These are phyloP conservation scores for Malurus leucopterus DNA, from an alignment of 2,797 vertebrate genomes.

Conservation along the genomic window DNA sequence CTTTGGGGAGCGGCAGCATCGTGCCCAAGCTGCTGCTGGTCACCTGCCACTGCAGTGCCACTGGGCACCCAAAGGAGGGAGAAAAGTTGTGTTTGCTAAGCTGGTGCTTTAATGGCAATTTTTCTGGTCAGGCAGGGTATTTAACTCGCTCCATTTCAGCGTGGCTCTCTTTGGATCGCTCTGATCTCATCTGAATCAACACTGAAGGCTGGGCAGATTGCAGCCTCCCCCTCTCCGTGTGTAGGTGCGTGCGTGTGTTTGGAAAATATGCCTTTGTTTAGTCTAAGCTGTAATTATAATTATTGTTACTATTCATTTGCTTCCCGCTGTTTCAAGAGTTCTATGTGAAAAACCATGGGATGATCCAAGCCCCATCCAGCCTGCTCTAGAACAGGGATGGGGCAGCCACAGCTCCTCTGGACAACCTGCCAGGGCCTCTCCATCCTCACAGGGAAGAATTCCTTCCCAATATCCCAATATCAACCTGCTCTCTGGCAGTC, in stretches of 20 bases:
- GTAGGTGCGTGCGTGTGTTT: neutral
- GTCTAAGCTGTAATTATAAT: neutral
- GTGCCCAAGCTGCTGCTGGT: neutral
- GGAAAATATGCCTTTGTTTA: neutral
- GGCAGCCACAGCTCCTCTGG: neutral
- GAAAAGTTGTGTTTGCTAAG: neutral
- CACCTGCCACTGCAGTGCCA: neutral
- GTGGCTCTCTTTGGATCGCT: neutral
- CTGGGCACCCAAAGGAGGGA: neutral
- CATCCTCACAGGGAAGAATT: neutral
- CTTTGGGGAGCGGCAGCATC: fast-evolving
- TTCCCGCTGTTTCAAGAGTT: neutral
- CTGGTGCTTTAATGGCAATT: neutral
- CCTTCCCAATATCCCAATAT: neutral
- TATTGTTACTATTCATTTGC: neutral
- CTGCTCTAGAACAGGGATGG: neutral
- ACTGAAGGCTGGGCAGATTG: neutral
- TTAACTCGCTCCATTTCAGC: fast-evolving
- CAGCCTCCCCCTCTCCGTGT: fast-evolving
- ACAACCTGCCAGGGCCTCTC: neutral
- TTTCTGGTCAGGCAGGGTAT: fast-evolving
- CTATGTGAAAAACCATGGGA: fast-evolving
- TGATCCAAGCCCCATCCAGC: neutral
- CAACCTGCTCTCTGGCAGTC: neutral
- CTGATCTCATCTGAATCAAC: neutral